Conservation (phyloP, 2,113 vertebrate genomes). For the Neogale vison region DNA sequence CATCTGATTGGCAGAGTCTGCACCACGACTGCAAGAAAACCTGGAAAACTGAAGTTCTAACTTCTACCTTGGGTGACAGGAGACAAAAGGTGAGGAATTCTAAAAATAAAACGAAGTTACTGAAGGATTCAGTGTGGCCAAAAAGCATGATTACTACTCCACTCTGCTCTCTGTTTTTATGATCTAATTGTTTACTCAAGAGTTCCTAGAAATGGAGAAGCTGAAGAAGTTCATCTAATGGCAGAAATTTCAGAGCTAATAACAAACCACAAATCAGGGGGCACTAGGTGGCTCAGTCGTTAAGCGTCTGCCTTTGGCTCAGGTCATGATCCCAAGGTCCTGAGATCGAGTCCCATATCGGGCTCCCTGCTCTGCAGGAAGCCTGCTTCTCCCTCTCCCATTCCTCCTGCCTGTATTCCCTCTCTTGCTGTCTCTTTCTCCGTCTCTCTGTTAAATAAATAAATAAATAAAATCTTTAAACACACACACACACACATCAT, state of each 20-base stretch:
- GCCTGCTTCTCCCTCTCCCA: no score
- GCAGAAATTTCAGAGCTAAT: neutral
- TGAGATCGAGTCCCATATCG: no score
- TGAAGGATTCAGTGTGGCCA: neutral
- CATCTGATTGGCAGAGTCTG: neutral
- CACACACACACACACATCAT: neutral
- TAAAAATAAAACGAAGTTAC: neutral
- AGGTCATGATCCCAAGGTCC: no score
- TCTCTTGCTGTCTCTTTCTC: no score
- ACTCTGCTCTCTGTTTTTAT: neutral
- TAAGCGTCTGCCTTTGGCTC: no score
- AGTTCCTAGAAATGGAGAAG: conserved; percentile 2
- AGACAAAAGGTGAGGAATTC: neutral
- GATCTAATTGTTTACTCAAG: neutral
- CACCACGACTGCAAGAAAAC: neutral
- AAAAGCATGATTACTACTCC: neutral
- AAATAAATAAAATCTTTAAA: no score
- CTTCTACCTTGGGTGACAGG: neutral
- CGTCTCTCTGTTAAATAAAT: no score
- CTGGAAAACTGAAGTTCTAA: neutral
- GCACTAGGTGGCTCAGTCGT: no score
- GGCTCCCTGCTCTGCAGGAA: no score
- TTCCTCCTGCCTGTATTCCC: no score
- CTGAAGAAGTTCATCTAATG: neutral
- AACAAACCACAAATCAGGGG: neutral